phyloP scores from a whole-genome alignment of 1,140 invertebrate species.

The Dendroctonus valens region DNA sequence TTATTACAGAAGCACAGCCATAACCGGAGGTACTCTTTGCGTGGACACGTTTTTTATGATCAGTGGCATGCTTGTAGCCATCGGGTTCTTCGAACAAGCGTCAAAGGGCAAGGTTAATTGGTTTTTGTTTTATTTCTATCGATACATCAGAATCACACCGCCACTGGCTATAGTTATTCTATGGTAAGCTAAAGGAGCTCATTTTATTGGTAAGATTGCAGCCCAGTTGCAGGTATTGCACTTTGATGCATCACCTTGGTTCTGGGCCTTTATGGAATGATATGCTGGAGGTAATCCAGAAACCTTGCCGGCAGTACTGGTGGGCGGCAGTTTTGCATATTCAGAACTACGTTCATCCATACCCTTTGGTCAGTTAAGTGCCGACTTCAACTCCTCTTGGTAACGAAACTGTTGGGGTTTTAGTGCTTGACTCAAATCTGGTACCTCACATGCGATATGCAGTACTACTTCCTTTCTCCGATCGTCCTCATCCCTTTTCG shows the following conservation, averaged over 20 bases:
- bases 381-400: background rate
- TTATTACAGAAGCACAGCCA: constrained; percentile 39
- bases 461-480: constrained; percentile 60
- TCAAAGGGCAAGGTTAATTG: constrained; percentile 34
- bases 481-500: constrained; percentile 56
- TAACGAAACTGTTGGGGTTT: constrained; percentile 19
- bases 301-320: constrained; percentile 38
- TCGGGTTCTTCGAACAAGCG: constrained; percentile 52
- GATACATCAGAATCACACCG: constrained; percentile 39
- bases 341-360: constrained; percentile 39
- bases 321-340: constrained; percentile 37
- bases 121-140: constrained; percentile 40
- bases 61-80: constrained; percentile 55
- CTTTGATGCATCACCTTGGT: constrained; percentile 36
- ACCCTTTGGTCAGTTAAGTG: constrained; percentile 30
- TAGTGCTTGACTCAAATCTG: constrained; percentile 65
- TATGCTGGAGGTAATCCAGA: constrained; percentile 34
- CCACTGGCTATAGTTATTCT: constrained; percentile 37
- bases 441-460: constrained; percentile 67
- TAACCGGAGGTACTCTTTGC: constrained; percentile 42
- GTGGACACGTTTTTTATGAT: constrained; percentile 54
- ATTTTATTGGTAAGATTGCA: background rate
- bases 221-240: constrained; percentile 12
- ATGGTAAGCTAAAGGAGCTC: constrained; percentile 18
- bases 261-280: constrained; percentile 41